phyloP scores from a whole-genome alignment of 2,888 invertebrate genomes.

The Sinotaia quadrata region DNA sequence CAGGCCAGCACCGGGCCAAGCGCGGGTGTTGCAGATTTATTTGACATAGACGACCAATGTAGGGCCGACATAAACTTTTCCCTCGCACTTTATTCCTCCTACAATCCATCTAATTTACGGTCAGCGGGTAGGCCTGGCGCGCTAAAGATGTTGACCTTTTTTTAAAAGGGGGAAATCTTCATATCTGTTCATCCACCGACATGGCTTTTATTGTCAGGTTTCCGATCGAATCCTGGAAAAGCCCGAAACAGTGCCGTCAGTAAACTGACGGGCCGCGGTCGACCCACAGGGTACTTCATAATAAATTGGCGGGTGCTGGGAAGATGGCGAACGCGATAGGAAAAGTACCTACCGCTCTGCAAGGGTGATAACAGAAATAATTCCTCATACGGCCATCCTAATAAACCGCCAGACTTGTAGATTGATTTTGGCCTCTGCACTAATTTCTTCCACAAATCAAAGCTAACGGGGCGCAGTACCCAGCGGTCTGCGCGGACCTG shows the following conservation, averaged over 20 bases:
- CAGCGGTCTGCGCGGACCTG: too few relatives aligned
- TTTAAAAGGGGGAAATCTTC: conserved; percentile 9
- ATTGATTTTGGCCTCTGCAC: conserved; percentile 5
- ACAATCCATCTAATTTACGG: conserved; percentile 23
- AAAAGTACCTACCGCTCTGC: conserved; percentile 4
- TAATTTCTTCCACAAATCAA: conserved; percentile 12
- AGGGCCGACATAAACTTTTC: conserved; percentile 14
- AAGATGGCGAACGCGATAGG: conserved; percentile 19
- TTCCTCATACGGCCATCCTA: conserved; percentile 3
- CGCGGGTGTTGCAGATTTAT: conserved; percentile 1
- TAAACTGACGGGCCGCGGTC: conserved; percentile 10
- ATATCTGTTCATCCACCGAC: conserved; percentile 18
- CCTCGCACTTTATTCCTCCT: conserved; percentile 22
- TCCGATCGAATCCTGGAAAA: conserved; percentile 1
- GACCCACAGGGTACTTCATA: too few relatives aligned
- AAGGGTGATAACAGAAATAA: conserved; percentile 22
- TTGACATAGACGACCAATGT: conserved; percentile 1
- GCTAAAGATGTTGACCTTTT: conserved; percentile 25
- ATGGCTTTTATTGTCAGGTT: conserved; percentile 21
- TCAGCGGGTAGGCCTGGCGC: conserved; percentile 15
- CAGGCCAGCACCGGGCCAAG: not conserved
- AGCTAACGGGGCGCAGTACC: too few relatives aligned
- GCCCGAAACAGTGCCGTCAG: not conserved
- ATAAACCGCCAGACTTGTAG: conserved; percentile 14
- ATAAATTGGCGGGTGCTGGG: conserved; percentile 7